phyloP scores from a whole-genome alignment of 2,113 vertebrate species.

The Trichechus manatus region DNA sequence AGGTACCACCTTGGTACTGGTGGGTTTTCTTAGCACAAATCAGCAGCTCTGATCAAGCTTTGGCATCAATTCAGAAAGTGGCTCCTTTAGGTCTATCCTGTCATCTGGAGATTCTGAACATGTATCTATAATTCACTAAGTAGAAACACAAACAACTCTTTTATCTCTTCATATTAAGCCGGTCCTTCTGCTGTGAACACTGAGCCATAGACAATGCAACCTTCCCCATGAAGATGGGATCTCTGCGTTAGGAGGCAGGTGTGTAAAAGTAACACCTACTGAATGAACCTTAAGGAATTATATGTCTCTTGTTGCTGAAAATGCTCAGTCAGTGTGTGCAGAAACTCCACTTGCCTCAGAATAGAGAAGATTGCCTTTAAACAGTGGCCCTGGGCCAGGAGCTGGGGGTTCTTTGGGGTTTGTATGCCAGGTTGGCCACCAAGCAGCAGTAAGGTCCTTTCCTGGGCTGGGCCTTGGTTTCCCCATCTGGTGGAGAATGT shows the following conservation, averaged over 20 bases:
- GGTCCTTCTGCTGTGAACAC: not conserved
- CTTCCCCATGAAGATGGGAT: not conserved
- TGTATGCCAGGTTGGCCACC: not conserved
- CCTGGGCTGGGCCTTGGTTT: not conserved
- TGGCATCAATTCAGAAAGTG: not conserved
- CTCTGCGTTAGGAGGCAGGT: not conserved
- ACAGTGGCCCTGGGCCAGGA: no score
- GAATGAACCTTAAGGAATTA: not conserved
- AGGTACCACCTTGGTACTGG: not conserved
- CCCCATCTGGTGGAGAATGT: not conserved
- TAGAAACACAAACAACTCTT: slow-evolving; percentile 4
- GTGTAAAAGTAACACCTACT: not conserved
- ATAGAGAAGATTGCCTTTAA: not conserved
- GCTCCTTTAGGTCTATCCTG: not conserved
- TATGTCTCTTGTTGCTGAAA: not conserved
- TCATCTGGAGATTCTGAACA: not conserved
- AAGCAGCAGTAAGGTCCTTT: not conserved
- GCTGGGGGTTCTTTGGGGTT: not conserved
- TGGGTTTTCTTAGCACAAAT: not conserved
- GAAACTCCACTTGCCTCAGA: not conserved
- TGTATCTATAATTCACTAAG: not conserved
- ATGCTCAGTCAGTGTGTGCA: not conserved
- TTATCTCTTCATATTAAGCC: not conserved
- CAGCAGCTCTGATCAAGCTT: not conserved
- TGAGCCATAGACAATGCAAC: not conserved